A percentile compares a stretch with the other conserved stretches of the same genome.
Conservation (phyloP, 2,888 invertebrate species). For the Nowickia ferox region DNA sequence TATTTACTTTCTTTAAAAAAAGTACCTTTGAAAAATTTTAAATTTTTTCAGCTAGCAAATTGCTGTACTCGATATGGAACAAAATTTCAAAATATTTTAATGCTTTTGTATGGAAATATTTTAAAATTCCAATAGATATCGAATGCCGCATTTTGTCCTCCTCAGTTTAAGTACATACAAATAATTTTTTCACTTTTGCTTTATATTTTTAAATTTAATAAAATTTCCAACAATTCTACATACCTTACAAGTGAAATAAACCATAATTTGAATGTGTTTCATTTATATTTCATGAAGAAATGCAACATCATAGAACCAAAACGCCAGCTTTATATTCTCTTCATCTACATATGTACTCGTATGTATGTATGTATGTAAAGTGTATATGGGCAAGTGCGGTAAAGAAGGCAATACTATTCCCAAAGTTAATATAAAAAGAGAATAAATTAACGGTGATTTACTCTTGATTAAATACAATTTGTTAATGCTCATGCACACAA, state of each 20-base stretch:
- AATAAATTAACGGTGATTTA: constrained; percentile 63
- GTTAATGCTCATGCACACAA: constrained; percentile 29
- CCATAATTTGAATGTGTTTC: neutral
- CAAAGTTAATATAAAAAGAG: neutral
- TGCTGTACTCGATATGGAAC: no score
- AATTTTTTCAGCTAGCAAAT: no score
- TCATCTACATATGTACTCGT: neutral
- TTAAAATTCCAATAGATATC: no score
- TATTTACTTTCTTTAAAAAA: no score
- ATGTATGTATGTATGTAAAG: neutral
- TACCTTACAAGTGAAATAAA: neutral
- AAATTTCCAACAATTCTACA: neutral
- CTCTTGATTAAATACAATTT: constrained; percentile 69
- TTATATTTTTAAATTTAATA: no score
- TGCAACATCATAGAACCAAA: constrained; percentile 4
- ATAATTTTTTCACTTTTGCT: no score
- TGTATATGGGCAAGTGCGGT: neutral
- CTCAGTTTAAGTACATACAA: no score
- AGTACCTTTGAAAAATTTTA: no score
- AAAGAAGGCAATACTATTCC: neutral
- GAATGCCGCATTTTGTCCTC: no score
- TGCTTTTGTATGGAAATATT: no score
- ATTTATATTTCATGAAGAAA: constrained; percentile 2
- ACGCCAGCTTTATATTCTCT: neutral
- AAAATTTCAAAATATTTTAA: no score